These are phyloP conservation scores for Aplochiton taeniatus DNA, from an alignment of 2,797 vertebrate genomes.

Conservation along the genomic window DNA sequence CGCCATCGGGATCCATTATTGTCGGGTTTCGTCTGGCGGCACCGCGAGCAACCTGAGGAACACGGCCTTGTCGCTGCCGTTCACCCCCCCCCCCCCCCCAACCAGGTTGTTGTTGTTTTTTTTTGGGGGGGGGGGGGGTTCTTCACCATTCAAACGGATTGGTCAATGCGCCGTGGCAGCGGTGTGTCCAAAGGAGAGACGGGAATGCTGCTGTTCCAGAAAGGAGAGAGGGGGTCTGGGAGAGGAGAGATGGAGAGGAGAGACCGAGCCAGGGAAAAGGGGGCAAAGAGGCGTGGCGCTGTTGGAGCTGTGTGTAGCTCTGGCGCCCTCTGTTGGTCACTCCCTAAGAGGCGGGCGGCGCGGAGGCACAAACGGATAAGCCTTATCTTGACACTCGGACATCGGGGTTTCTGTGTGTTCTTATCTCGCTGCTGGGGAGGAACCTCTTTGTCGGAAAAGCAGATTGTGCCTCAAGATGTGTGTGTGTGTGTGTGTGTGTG, in stretches of 20 bases:
- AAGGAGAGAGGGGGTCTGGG: not conserved
- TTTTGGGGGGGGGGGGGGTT: no score
- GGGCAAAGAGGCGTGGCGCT: not conserved
- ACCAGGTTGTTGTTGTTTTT: no score
- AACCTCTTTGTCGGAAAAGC: no score
- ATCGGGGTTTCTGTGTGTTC: conserved; percentile 16
- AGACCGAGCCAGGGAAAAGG: not conserved
- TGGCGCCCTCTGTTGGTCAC: conserved; percentile 67
- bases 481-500: conserved; percentile 14
- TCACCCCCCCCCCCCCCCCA: no score
- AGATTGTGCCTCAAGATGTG: conserved; percentile 5
- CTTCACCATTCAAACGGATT: conserved; percentile 2
- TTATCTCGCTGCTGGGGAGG: conserved; percentile 22
- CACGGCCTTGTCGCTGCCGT: no score
- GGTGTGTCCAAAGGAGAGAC: conserved; percentile 1
- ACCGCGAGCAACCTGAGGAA: no score
- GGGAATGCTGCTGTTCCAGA: not conserved
- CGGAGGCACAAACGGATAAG: conserved; percentile 14
- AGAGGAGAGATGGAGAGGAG: conserved; percentile 10
- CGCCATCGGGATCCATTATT: no score
- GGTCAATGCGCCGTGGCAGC: not conserved
- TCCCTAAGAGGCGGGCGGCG: no score
- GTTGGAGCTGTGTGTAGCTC: conserved; percentile 31
- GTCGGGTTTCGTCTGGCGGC: no score
- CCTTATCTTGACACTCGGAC: conserved; percentile 26